These are phyloP conservation scores for Orthosia gracilis DNA, from an alignment of 2,888 invertebrate species.

Conservation along the genomic window DNA sequence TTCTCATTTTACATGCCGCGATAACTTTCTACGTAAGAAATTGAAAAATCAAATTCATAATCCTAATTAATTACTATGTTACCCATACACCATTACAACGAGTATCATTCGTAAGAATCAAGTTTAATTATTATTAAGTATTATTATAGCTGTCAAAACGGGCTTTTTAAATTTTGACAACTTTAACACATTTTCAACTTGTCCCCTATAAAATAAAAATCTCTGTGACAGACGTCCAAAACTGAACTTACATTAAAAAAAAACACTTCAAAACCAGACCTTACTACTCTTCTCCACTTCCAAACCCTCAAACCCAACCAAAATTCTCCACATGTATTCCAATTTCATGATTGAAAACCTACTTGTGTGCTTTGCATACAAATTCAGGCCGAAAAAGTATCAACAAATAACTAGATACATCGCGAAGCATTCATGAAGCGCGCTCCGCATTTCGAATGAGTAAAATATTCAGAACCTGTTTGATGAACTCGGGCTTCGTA, in stretches of 20 bases:
- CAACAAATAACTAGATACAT: constrained; percentile 6
- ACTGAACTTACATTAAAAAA: not conserved
- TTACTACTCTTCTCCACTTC: not conserved
- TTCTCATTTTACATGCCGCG: too few species aligned
- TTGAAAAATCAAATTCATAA: too few species aligned
- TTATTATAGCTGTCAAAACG: too few species aligned
- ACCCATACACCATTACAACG: too few species aligned
- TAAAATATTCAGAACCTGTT: constrained; percentile 59
- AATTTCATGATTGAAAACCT: constrained; percentile 21
- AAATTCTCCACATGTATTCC: not conserved
- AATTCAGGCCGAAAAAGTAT: constrained; percentile 33
- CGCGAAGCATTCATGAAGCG: constrained; percentile 54
- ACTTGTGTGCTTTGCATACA: constrained; percentile 27
- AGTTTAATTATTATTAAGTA: too few species aligned
- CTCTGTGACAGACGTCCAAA: too few species aligned
- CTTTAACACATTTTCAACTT: too few species aligned
- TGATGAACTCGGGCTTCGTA: constrained; percentile 42
- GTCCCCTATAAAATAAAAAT: too few species aligned
- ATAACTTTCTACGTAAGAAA: too few species aligned
- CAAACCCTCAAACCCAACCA: not conserved
- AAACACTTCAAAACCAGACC: not conserved
- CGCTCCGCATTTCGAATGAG: constrained; percentile 49
- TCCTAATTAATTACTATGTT: too few species aligned
- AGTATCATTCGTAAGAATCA: too few species aligned
- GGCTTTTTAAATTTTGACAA: too few species aligned